A percentile compares a stretch with the other conserved stretches of the same genome.
phyloP scores from a whole-genome alignment of 2,797 vertebrate species.

The Lepilemur septentrionalis region DNA sequence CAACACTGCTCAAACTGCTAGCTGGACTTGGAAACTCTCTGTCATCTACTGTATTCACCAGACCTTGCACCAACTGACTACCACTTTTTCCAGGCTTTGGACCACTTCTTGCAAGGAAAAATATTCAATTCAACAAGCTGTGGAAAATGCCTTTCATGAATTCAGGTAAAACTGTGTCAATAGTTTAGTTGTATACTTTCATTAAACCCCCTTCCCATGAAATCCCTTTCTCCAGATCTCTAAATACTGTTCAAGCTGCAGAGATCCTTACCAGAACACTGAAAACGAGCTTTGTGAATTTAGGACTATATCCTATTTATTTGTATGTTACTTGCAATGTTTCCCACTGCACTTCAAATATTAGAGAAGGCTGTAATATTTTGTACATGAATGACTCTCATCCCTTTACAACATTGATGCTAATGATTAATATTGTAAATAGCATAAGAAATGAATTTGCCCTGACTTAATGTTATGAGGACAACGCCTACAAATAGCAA shows the following conservation, averaged over 20 bases:
- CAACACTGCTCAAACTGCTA: no score
- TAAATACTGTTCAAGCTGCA: background rate
- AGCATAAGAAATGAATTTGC: background rate
- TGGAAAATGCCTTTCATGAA: no score
- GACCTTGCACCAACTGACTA: no score
- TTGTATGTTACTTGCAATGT: background rate
- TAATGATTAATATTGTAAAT: background rate
- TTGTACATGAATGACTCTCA: background rate
- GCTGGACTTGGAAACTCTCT: no score
- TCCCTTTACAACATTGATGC: background rate
- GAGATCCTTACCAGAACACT: background rate
- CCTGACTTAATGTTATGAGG: background rate
- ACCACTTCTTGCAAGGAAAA: no score
- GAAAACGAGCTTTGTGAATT: background rate
- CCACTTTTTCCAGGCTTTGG: no score
- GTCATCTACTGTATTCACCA: no score
- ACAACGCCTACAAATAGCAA: background rate
- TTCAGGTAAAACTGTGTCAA: no score
- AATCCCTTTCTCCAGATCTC: background rate
- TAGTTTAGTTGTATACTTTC: no score
- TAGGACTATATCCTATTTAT: background rate
- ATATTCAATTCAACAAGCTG: no score
- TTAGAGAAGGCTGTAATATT: background rate
- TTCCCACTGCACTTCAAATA: background rate
- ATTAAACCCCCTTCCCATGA: background rate